Percentiles rank a stretch among this genome's conserved stretches.
Conservation (phyloP, 1,140 invertebrate species). For the Drosophila athabasca region DNA sequence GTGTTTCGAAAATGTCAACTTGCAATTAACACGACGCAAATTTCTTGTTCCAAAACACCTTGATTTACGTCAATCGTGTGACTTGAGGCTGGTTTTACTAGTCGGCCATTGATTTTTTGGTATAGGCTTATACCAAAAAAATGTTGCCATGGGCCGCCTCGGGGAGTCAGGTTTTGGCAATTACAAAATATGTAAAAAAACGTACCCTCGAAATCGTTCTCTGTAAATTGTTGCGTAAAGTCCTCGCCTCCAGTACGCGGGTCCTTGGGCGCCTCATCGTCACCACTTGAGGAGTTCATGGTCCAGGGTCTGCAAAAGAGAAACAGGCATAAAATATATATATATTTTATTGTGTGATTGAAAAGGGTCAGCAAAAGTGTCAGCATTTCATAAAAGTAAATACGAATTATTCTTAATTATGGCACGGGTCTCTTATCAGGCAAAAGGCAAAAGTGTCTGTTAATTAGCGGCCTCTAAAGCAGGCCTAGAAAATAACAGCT, state of each 20-base stretch:
- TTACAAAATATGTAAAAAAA: slow-evolving; percentile 14
- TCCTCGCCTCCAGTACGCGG: slow-evolving; percentile 89
- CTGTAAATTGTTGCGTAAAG: slow-evolving; percentile 91
- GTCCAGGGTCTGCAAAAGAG: slow-evolving; percentile 85
- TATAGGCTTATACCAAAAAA: slow-evolving; percentile 3
- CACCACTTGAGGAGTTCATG: slow-evolving; percentile 86
- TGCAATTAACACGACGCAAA: slow-evolving; percentile 56
- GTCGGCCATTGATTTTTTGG: slow-evolving; percentile 16
- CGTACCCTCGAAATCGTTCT: slow-evolving; percentile 93
- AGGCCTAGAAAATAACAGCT: neutral
- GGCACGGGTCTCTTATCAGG: neutral
- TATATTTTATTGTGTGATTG: slow-evolving; percentile 23
- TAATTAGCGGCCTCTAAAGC: neutral
- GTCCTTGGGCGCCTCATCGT: slow-evolving; percentile 92
- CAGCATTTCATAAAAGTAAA: too few species aligned
- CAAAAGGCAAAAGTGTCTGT: neutral
- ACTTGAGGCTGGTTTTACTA: slow-evolving; percentile 46
- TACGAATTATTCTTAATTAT: neutral
- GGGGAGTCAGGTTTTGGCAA: slow-evolving; percentile 18
- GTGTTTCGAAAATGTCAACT: slow-evolving; percentile 15
- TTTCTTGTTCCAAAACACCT: slow-evolving; percentile 23
- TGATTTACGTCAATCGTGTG: slow-evolving; percentile 19
- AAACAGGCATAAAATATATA: slow-evolving; percentile 11
- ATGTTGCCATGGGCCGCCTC: neutral
- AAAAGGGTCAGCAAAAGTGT: slow-evolving; percentile 1